Percentiles rank a stretch among this genome's conserved stretches.
Evolutionary conservation across 2,797 vertebrate genomes (phyloP).

Genomic region (Danio aesculapii): DNA sequence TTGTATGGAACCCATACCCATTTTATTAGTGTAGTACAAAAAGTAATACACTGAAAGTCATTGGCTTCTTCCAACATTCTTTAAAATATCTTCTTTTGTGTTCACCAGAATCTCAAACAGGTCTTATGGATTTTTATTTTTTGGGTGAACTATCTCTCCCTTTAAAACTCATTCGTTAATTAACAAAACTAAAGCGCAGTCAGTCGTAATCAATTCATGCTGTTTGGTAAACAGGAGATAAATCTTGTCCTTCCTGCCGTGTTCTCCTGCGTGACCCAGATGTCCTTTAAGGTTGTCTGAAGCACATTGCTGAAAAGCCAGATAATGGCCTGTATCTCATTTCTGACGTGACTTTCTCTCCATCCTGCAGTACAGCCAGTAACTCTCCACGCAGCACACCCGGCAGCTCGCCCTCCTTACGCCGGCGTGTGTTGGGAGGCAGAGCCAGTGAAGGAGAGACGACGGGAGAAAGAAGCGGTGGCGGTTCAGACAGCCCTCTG

Average conservation of each 20-base stretch:
- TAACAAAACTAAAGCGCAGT: too few species aligned
- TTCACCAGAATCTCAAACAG: too few species aligned
- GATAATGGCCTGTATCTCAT: not conserved
- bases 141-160: too few species aligned
- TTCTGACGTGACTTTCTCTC: not conserved
- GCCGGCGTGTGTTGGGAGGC: constrained; percentile 84
- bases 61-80: too few species aligned
- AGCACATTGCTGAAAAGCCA: not conserved
- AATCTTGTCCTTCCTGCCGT: not conserved
- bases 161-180: not conserved
- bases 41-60: too few species aligned
- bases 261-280: not conserved
- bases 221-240: constrained; percentile 20
- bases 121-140: too few species aligned
- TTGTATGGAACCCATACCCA: too few species aligned
- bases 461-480: constrained; percentile 65
- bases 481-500: constrained; percentile 73
- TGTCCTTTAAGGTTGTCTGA: not conserved
- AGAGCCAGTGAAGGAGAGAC: constrained; percentile 79
- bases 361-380: constrained; percentile 83
- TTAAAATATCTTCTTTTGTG: not conserved
- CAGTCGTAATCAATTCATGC: not conserved
- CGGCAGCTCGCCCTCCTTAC: constrained; percentile 88
- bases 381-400: constrained; percentile 91
- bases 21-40: too few species aligned